Evolutionary conservation across 2,113 vertebrate species (phyloP), one percentile per base, ranked within the genome.

Genomic region (Ophthalmolycus amberensis): DNA sequence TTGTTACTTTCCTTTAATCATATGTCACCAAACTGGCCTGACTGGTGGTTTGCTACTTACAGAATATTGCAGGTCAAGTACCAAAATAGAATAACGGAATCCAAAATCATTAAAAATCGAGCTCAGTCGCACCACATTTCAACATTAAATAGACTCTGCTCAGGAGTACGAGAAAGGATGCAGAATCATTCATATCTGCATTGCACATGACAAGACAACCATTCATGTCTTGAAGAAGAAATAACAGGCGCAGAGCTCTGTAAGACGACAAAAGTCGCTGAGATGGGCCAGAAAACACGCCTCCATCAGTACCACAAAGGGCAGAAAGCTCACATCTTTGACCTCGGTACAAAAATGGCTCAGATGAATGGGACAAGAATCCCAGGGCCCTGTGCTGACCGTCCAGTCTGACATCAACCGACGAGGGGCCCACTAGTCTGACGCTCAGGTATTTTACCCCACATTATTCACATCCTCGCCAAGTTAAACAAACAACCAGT

Each of bases 341-440:
- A 92, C 94, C 94, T 93, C 86, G 81, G 77, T 56, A 16, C 90
- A 85, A 92, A 95, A 94, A 93, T 93, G 90, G 92, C 94, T 94
- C 93, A 92, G 95, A 94, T 93, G 94, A 94, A 63, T 11, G 92
- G 93, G 95, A 91, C 90, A 94, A 88, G 92, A 95, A 96, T 96
- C 90, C 60, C 82, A 92, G 91, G 89, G 91, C 93, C 93, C 90
- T 27, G 79, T 71, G 71, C 75, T 82, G 88, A 94, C 88, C 80
- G 84, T 94, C 94, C 90, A 16, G 20, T 56, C 69, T 56, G 75
- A 83, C 74, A 91, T 84, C 87, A 88, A 85, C 85, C 77, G 62
- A 34, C 70, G 44, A 65, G 76, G 72, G 76, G 76, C 73, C 74
- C 65, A 44, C 88, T 71, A 80, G 62, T 89, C 88, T 18, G 38